phyloP scores from a whole-genome alignment of 2,113 vertebrate species.

The Grus americana region DNA sequence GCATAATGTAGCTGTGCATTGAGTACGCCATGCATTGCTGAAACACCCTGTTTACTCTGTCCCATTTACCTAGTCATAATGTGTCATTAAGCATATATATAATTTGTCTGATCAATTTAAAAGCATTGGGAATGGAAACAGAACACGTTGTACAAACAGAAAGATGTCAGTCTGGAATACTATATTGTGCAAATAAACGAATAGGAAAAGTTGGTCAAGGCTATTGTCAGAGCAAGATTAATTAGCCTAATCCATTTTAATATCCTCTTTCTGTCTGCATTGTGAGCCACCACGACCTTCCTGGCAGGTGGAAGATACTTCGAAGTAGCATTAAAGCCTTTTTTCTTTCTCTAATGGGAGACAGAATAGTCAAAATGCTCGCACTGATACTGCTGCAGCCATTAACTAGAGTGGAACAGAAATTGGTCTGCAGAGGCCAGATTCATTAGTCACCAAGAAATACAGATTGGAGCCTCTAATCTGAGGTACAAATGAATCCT shows the following conservation, averaged over 20 bases:
- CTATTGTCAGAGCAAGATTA: slow-evolving; percentile 78
- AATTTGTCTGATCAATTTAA: slow-evolving; percentile 67
- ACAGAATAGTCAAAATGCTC: slow-evolving; percentile 78
- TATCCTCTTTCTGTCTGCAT: slow-evolving; percentile 77
- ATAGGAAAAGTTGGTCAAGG: slow-evolving; percentile 65
- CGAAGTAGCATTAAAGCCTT: slow-evolving; percentile 68
- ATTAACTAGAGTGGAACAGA: slow-evolving; percentile 74
- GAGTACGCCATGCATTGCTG: slow-evolving; percentile 67
- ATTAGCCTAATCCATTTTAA: slow-evolving; percentile 90
- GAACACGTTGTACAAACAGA: slow-evolving; percentile 48
- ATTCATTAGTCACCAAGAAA: slow-evolving; percentile 81
- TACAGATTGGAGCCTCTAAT: slow-evolving; percentile 76
- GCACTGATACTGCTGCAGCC: slow-evolving; percentile 63
- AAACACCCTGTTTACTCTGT: slow-evolving; percentile 63
- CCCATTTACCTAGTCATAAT: slow-evolving; percentile 64
- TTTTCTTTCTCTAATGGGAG: slow-evolving; percentile 74
- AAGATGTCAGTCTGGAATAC: slow-evolving; percentile 44
- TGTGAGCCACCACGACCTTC: slow-evolving; percentile 74
- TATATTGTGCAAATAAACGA: slow-evolving; percentile 50
- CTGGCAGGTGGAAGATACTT: slow-evolving; percentile 82
- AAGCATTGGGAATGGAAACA: slow-evolving; percentile 50
- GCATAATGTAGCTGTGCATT: slow-evolving; percentile 59
- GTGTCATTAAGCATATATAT: slow-evolving; percentile 58
- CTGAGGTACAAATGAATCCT: slow-evolving; percentile 81
- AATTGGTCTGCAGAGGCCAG: slow-evolving; percentile 78